Base-by-base conservation (phyloP, 2,888 invertebrate species). In the Watsonalla binaria region DNA sequence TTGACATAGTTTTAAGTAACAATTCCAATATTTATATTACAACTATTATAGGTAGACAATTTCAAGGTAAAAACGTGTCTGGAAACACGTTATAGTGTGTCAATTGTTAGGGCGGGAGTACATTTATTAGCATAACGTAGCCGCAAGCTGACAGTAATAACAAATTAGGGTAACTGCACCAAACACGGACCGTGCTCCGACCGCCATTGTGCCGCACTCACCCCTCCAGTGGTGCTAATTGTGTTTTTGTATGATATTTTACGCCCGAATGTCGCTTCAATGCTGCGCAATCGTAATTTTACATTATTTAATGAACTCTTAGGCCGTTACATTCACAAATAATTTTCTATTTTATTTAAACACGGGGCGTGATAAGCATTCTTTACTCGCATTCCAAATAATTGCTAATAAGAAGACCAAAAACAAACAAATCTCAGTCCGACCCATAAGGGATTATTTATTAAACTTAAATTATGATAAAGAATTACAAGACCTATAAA, bases 191-290 rank as follows among this genome's bases (percentile, higher is more conserved):
- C 68, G 64, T 67, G 61, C 60, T 56, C 61, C 58, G 66, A 65
- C 63, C 70, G 70, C 76, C 68, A 81, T 86, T 86, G 81, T 86
- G 61, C 64, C 42, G 11, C 42, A 11, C 11, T 71, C 65, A 68
- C 70, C 70, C 80, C 84, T 49, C 65, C 64, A 57, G 69, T 69
- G 63, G 60, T 66, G 73, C 77, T 85, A 87, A 85, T 86, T 86
- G 78, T 82, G 80, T 83, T 87, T 86, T 87, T 87, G 86, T 86
- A 88, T 84, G 83, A 72, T 82, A 78, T 80, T 86, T 84, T 78
- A 84, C 62, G 69, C 67, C 59, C 68, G 65, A 76, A 77, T 76
- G 72, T 75, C 66, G 66, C 62, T 73, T 68, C 67, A 66, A 68
- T 71, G 72, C 76, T 70, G 65, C 57, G 61, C 71, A 63, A 66